Conservation (phyloP, 2,888 invertebrate species). For the Drosophila ezoana region DNA sequence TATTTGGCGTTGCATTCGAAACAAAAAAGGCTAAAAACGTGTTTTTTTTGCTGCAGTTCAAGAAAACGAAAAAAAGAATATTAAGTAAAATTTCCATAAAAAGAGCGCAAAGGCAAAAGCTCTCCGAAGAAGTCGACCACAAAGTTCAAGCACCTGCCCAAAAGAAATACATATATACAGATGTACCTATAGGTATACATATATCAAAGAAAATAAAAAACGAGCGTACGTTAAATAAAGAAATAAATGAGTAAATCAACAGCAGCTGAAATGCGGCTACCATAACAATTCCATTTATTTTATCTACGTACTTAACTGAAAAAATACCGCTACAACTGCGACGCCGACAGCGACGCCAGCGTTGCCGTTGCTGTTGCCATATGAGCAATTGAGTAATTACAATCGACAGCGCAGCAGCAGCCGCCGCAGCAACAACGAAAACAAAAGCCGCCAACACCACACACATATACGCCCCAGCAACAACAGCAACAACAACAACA, state of each 20-base stretch:
- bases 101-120: slow-evolving; percentile 41
- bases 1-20: slow-evolving; percentile 63
- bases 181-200: slow-evolving; percentile 4
- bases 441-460: slow-evolving; percentile 34
- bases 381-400: slow-evolving; percentile 79
- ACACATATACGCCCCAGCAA: slow-evolving; percentile 20
- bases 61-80: slow-evolving; percentile 8
- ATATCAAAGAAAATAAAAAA: slow-evolving; percentile 8
- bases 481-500: slow-evolving; percentile 43
- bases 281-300: slow-evolving; percentile 71
- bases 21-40: slow-evolving; percentile 60
- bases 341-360: slow-evolving; percentile 15
- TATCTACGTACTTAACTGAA: slow-evolving; percentile 66
- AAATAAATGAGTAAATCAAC: slow-evolving; percentile 52
- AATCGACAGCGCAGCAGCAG: slow-evolving; percentile 46
- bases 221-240: slow-evolving; percentile 46
- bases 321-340: slow-evolving; percentile 44
- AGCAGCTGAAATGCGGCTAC: slow-evolving; percentile 52
- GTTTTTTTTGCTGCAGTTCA: slow-evolving; percentile 43
- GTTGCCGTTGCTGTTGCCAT: slow-evolving; percentile 55
- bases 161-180: slow-evolving; percentile 39
- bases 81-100: slow-evolving; percentile 66
- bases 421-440: slow-evolving; percentile 18
- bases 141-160: slow-evolving; percentile 76
- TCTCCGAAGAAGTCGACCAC: slow-evolving; percentile 51